Base-by-base conservation (phyloP, 2,113 vertebrate genomes). In the Dicentrarchus labrax region DNA sequence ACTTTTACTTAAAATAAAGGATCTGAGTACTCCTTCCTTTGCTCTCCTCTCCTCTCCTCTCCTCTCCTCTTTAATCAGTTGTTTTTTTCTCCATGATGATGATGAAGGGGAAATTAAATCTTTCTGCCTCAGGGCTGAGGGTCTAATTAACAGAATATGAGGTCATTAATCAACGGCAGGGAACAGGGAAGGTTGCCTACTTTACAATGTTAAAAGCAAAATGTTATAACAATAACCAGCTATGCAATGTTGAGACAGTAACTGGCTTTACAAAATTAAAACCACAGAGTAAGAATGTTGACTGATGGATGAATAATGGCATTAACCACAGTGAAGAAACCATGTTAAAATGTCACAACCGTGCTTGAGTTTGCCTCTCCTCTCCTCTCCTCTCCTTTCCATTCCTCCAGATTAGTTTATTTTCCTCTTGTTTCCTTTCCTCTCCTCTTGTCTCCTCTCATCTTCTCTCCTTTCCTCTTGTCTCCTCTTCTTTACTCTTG, bases 91-190 rank as follows among this genome's bases (percentile, higher is more conserved):
- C 93, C 91, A 93, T 94, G 94, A 94, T 96, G 96, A 96, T 97
- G 92, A 95, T 96, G 93, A 93, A 94, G 94, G 91, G 95, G 96
- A 96, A 97, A 96, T 97, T 95, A 97, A 96, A 96, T 96, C 94
- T 92, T 97, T 97, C 96, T 96, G 96, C 97, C 97, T 97, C 94
- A 93, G 96, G 94, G 92, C 92, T 89, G 91, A 89, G 89, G 91
- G 92, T 94, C 93, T 94, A 99, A 98, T 99, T 98, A 99, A 97
- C 96, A 96, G 93, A 95, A 96, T 95, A 96, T 98, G 96, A 97
- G 97, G 96, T 97, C 97, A 97, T 99, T 99, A 98, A 98, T 99
- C 97, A 97, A 92, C 95, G 88, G 94, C 93, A 91, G 95, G 91
- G 93, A 96, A 93, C 94, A 93, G 90, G 83, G 87, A 94, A 93